These are phyloP conservation scores for Calypte anna DNA, from an alignment of 2,113 vertebrate species.

Conservation along the genomic window DNA sequence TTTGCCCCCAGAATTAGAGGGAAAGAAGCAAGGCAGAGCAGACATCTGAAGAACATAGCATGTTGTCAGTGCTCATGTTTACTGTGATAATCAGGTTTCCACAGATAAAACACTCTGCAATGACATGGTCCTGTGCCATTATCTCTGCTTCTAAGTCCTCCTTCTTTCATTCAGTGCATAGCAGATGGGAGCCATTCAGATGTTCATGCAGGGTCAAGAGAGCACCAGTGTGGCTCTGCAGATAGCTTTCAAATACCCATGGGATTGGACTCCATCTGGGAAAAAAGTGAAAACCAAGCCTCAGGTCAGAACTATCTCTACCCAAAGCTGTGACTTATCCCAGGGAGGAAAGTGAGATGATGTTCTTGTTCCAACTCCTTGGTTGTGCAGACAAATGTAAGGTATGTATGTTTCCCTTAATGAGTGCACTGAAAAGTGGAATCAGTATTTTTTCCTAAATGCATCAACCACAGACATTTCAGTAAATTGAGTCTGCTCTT, in stretches of 20 bases:
- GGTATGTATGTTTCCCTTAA: background rate
- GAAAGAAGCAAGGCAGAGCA: background rate
- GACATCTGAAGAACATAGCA: background rate
- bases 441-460: background rate
- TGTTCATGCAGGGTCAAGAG: background rate
- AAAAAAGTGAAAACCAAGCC: background rate
- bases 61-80: background rate
- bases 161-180: background rate
- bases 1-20: background rate
- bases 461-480: constrained; percentile 3
- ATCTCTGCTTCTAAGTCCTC: background rate
- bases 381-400: background rate
- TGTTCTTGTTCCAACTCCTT: background rate
- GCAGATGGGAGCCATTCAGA: background rate
- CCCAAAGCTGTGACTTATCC: background rate
- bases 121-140: background rate
- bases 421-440: background rate
- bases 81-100: background rate
- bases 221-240: background rate
- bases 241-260: background rate
- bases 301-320: background rate
- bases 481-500: constrained; percentile 33
- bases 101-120: background rate
- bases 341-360: background rate
- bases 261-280: background rate